Base-by-base conservation (phyloP, 2,113 vertebrate genomes). In the Pteronura brasiliensis region DNA sequence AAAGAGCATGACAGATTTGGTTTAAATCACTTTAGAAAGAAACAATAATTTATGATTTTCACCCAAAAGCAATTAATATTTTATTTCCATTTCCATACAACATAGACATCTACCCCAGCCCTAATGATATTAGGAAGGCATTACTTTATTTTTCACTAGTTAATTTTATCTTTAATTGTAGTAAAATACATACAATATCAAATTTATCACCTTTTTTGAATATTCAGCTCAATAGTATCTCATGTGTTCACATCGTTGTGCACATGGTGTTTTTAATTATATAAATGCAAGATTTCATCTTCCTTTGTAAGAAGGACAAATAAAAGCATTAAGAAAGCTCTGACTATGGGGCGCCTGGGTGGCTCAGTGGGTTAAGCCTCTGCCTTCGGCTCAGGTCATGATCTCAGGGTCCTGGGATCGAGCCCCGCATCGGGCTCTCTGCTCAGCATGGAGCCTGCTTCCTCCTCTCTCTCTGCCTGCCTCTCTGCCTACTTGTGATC, bases 1-100 rank as follows among this genome's bases (percentile, higher is more conserved):
- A 69, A n/a, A 69, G 61, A 87, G 86, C 59, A 92, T 42, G 31
- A 91, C 39, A 93, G 82, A 61, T 29, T 69, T 88, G 65, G 7
- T 76, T 92, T 95, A 82, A 90, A 86, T 27, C 52, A 81, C 21
- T 84, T 63, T 71, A 91, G 86, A 87, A 91, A 93, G 15, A 95
- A 84, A 95, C 0, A 86, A 59, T 47, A 90, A 93, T 77, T 91
- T 97, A 93, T 4, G 0, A 91, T 72, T 96, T 82, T 72, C 81
- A 52, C 39, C 23, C 29, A 59, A 93, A 95, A 95, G 29, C 10
- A 79, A 13, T 83, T 71, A 90, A 9, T 80, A 76, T 93, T 97
- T 92, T 79, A 63, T 72, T 67, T 94, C 47, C n/a, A 85, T 55
- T 85, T 89, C 29, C 89, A 95, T 63, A 25, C 49, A 92, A 76